Percentiles rank a stretch among this genome's conserved stretches.
These are phyloP conservation scores for Polypedilum vanderplanki DNA, from an alignment of 1,140 invertebrate genomes.

Conservation along the genomic window DNA sequence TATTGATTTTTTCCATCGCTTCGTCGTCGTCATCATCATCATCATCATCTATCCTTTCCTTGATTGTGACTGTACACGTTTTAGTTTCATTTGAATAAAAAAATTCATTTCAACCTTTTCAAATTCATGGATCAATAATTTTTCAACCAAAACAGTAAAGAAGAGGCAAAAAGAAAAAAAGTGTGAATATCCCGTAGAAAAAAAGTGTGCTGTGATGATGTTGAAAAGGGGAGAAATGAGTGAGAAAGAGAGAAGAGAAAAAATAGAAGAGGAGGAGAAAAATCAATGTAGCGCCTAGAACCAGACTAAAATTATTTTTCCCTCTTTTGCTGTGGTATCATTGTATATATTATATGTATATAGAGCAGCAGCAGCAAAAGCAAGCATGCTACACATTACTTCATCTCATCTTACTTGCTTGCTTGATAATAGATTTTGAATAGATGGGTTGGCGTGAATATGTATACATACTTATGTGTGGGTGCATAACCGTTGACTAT, in stretches of 20 bases:
- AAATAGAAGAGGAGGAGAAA: no score
- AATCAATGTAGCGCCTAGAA: conserved; percentile 1
- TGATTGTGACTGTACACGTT: not conserved
- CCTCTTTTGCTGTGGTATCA: not conserved
- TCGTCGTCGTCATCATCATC: not conserved
- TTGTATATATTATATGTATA: not conserved
- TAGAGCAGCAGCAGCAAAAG: no score
- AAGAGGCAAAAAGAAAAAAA: not conserved
- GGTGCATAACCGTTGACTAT: no score
- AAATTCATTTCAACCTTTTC: not conserved
- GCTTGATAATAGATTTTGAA: no score
- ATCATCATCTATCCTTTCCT: not conserved
- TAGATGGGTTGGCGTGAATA: no score
- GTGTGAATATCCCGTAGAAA: not conserved
- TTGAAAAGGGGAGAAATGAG: not conserved
- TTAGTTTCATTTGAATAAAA: no score
- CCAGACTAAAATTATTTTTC: conserved; percentile 3
- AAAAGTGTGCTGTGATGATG: not conserved
- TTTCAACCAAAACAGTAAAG: not conserved
- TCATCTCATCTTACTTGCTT: no score
- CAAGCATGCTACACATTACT: no score
- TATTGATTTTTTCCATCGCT: conserved; percentile 9
- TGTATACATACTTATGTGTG: no score
- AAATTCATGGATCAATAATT: conserved; percentile 3
- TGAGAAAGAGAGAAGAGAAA: no score